Percentiles rank a stretch among this genome's conserved stretches.
phyloP scores from a whole-genome alignment of 2,113 vertebrate genomes.

The Phasianus colchicus region DNA sequence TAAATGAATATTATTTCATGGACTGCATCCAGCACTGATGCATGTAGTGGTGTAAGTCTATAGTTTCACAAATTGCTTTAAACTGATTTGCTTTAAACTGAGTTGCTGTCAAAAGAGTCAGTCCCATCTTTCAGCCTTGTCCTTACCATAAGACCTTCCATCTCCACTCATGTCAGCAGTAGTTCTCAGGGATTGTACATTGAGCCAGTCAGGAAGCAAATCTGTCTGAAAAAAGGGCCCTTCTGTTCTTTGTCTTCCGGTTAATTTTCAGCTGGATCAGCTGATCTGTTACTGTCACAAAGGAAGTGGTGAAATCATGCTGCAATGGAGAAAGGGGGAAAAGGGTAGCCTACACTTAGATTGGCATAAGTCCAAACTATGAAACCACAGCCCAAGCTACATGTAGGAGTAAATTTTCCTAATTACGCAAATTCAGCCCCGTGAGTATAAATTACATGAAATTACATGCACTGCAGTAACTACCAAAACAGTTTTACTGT shows the following conservation, averaged over 20 bases:
- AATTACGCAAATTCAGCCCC: neutral
- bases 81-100: neutral
- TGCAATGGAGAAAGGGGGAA: neutral
- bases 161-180: neutral
- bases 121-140: neutral
- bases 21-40: neutral
- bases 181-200: neutral
- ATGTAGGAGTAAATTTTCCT: neutral
- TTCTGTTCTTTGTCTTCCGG: conserved; percentile 48
- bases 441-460: neutral
- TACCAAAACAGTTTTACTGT: neutral
- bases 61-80: neutral
- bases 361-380: neutral
- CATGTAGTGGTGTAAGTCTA: neutral
- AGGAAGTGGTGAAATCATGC: conserved; percentile 19
- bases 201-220: conserved; percentile 9
- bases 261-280: conserved; percentile 53
- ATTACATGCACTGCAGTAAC: neutral
- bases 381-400: neutral
- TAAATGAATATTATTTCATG: neutral
- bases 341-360: neutral
- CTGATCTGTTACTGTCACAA: conserved; percentile 48
- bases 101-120: neutral
- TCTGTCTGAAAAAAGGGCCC: conserved; percentile 9
- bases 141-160: neutral